phyloP scores from a whole-genome alignment of 2,797 vertebrate species.

The Onychomys leucogaster region DNA sequence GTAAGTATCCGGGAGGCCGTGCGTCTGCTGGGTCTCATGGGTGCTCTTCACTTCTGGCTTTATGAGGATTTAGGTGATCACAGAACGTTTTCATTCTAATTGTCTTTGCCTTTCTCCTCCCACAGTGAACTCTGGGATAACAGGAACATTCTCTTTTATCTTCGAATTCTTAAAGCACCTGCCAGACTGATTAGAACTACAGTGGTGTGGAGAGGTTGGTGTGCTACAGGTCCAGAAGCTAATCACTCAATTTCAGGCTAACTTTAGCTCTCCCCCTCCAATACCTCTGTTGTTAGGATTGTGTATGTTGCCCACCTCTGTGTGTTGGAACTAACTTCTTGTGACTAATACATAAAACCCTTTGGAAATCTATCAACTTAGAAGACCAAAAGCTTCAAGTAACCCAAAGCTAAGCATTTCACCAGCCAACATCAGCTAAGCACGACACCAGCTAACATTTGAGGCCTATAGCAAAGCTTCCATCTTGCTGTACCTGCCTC shows the following conservation, averaged over 20 bases:
- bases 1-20: fast-evolving
- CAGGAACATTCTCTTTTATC: background rate
- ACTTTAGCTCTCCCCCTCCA: background rate
- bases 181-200: background rate
- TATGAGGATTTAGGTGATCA: background rate
- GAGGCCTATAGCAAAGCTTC: background rate
- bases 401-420: background rate
- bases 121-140: background rate
- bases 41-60: background rate
- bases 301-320: background rate
- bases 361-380: background rate
- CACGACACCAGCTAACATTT: background rate
- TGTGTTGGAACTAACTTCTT: background rate
- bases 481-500: background rate
- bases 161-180: background rate
- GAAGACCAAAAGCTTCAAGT: too few species aligned
- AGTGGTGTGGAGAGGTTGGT: background rate
- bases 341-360: background rate
- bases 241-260: too few species aligned
- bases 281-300: background rate
- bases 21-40: too few species aligned
- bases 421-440: background rate
- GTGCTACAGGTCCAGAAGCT: background rate
- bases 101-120: background rate
- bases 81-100: background rate